Evolutionary conservation across 2,797 vertebrate genomes (phyloP), one percentile per base, ranked within the genome.

Genomic region (Sylvia borin): DNA sequence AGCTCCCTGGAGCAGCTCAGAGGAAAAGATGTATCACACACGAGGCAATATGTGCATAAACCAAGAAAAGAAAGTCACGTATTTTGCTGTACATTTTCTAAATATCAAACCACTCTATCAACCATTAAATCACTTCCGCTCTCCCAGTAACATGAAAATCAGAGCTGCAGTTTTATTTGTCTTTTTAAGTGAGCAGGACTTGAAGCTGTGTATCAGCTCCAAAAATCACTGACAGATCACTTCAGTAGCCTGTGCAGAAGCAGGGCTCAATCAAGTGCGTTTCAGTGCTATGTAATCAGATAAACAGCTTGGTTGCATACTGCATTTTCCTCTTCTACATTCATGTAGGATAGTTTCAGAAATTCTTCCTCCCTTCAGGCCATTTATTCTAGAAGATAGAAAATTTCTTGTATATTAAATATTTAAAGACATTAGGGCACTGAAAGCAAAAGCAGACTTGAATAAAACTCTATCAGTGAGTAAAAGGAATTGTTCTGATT

Each of bases 321-420:
- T n/a, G 68, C 16, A 31, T 71, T 71, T 80, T 50, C 26, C 67
- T 81, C 34, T 31, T 40, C 22, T 25, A 54, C 66, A 34, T 51
- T 81, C 34, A 74, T 67, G 43, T 6, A 60, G 19, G 31, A 64
- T 16, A 64, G 58, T 77, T 90, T 71, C 43, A 76, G 17, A 92
- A 88, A 93, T 43, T 70, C 51, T 48, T 81, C 51, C 25, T 81
- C 74, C 86, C 83, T 93, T 83, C 82, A 80, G 92, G 85, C 58
- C 6, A 0, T 88, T 95, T 85, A 80, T 47, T 90, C 76, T 82
- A 66, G 38, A 77, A 84, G 54, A 81, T 0, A 71, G 36, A 80
- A 85, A 88, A 70, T 34, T 45, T 64, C 79, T 45, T 38, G 26
- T 48, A 45, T 57, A 67, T 57, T 88, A 94, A 94, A 88, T 93